phyloP scores from a whole-genome alignment of 2,888 invertebrate species.

The Coelogynopora nodosa region DNA sequence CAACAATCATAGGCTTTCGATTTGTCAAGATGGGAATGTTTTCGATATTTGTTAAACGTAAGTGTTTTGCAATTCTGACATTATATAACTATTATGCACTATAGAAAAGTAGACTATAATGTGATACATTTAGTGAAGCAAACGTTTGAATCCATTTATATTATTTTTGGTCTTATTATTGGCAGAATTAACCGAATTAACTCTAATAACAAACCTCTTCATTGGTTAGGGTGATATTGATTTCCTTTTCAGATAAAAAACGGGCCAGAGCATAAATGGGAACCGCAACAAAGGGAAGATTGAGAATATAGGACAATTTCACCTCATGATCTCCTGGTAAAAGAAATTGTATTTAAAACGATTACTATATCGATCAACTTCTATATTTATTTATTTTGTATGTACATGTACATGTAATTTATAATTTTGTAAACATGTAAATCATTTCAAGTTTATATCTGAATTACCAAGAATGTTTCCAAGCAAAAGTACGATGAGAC shows the following conservation, averaged over 20 bases:
- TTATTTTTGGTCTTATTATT: not conserved
- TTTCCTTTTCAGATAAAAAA: not conserved
- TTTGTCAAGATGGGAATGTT: too few relatives aligned
- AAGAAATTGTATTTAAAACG: not conserved
- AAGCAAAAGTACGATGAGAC: conserved; percentile 56
- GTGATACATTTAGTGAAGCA: too few relatives aligned
- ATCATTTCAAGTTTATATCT: too few relatives aligned
- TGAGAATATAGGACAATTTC: conserved; percentile 55
- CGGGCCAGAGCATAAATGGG: conserved; percentile 51
- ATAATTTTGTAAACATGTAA: too few relatives aligned
- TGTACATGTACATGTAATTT: too few relatives aligned
- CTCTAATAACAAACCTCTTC: not conserved
- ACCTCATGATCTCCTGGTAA: conserved; percentile 49
- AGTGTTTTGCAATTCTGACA: too few relatives aligned
- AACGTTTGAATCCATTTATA: not conserved
- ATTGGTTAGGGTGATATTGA: not conserved
- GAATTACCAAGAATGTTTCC: conserved; percentile 56
- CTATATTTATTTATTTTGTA: too few relatives aligned
- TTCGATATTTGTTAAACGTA: too few relatives aligned
- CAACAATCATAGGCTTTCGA: too few relatives aligned
- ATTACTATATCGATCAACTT: not conserved
- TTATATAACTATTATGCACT: too few relatives aligned
- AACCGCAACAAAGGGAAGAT: conserved; percentile 56
- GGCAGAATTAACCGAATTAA: not conserved
- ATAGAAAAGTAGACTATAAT: too few relatives aligned